Evolutionary conservation across 1,140 invertebrate species (phyloP).

Genomic region (Bombus waltoni): DNA sequence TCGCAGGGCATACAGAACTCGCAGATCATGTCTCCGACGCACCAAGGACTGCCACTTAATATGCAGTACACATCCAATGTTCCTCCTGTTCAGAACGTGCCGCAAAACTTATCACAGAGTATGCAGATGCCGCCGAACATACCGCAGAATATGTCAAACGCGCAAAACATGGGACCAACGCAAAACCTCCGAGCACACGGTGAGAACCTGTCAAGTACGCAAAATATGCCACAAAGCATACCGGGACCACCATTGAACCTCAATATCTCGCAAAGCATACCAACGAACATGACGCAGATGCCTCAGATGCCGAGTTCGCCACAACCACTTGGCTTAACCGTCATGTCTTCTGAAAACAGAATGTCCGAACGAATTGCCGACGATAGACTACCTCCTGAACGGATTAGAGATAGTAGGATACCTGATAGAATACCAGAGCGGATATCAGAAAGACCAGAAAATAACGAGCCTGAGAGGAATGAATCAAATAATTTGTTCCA

Average conservation of each 20-base stretch:
- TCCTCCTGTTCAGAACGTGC: constrained; percentile 75
- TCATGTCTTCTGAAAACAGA: constrained; percentile 74
- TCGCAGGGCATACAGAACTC: constrained; percentile 63
- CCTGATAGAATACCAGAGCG: constrained; percentile 60
- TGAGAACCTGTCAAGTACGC: constrained; percentile 68
- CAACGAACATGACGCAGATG: constrained; percentile 75
- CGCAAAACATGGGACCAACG: constrained; percentile 68
- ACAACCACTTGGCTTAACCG: constrained; percentile 77
- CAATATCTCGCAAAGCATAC: constrained; percentile 77
- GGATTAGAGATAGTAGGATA: constrained; percentile 60
- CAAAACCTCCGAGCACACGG: constrained; percentile 71
- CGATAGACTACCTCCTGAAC: constrained; percentile 61
- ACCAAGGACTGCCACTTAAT: constrained; percentile 75
- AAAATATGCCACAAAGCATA: constrained; percentile 67
- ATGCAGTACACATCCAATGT: constrained; percentile 78
- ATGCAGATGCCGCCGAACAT: constrained; percentile 72
- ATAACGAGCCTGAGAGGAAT: constrained; percentile 69
- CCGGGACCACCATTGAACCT: constrained; percentile 76
- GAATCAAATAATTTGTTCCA: constrained; percentile 81
- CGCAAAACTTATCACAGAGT: constrained; percentile 77
- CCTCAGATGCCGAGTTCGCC: constrained; percentile 74
- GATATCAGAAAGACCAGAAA: constrained; percentile 63
- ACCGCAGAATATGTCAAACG: constrained; percentile 66
- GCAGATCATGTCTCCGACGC: constrained; percentile 73
- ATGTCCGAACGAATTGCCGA: constrained; percentile 74